Conservation (phyloP, 2,113 vertebrate genomes). For the Sapayoa aenigma region DNA sequence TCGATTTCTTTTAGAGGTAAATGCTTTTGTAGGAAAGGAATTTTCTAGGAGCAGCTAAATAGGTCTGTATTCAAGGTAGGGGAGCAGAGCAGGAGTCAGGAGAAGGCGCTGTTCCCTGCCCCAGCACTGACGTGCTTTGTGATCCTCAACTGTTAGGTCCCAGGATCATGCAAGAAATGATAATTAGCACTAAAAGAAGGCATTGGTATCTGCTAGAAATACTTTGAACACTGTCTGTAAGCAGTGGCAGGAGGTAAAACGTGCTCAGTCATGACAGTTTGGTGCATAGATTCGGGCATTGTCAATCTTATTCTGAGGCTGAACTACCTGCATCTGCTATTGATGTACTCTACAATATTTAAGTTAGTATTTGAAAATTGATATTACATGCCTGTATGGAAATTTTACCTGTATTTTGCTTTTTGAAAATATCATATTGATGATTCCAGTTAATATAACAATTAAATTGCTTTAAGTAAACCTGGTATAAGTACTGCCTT, state of each 20-base stretch:
- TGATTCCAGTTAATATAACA: not conserved
- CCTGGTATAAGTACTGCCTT: not conserved
- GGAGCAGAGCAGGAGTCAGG: not conserved
- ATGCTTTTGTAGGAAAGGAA: not conserved
- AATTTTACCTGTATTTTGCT: not conserved
- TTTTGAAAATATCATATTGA: not conserved
- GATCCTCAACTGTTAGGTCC: not conserved
- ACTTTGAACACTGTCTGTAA: not conserved
- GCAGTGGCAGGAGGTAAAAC: not conserved
- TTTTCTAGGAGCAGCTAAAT: not conserved
- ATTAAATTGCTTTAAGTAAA: not conserved
- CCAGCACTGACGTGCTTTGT: not conserved
- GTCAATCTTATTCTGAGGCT: not conserved
- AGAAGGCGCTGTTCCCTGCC: not conserved
- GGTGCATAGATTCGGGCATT: not conserved
- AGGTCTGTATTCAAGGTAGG: not conserved
- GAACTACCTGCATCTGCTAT: not conserved
- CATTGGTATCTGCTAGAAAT: not conserved
- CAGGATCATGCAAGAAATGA: not conserved
- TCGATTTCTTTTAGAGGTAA: not conserved
- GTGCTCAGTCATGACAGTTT: not conserved
- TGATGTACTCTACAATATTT: not conserved
- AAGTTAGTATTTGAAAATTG: not conserved
- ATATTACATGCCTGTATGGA: not conserved
- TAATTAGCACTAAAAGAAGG: not conserved